Percentiles rank a stretch among this genome's conserved stretches.
These are phyloP conservation scores for Cynoglossus semilaevis DNA, from an alignment of 2,113 vertebrate genomes.

Conservation along the genomic window DNA sequence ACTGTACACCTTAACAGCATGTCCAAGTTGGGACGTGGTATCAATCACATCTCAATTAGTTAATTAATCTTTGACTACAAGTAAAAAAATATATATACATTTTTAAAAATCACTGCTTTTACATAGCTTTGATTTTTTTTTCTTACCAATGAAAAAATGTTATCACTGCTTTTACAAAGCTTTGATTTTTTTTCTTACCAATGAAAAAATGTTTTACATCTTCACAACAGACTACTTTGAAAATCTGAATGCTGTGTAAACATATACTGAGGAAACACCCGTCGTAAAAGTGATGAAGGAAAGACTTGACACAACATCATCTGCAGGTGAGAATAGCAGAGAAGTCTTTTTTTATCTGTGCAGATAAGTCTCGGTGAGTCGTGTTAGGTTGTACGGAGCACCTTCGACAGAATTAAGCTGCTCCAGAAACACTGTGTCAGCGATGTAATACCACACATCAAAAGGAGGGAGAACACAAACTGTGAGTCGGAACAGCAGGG, in stretches of 20 bases:
- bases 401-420: conserved; percentile 1
- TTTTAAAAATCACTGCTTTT: too few relatives aligned
- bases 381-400: neutral
- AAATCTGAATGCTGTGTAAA: too few relatives aligned
- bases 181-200: too few relatives aligned
- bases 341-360: conserved; percentile 3
- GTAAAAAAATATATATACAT: too few relatives aligned
- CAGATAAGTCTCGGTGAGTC: neutral
- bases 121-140: too few relatives aligned
- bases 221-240: conserved; percentile 18
- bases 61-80: too few relatives aligned
- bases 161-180: neutral
- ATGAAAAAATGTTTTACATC: too few relatives aligned
- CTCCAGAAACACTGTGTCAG: conserved; percentile 1
- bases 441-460: conserved; percentile 39
- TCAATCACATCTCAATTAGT: too few relatives aligned
- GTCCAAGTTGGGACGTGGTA: neutral
- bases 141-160: neutral
- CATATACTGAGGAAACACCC: neutral
- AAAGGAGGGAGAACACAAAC: conserved; percentile 61
- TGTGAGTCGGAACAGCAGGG: conserved; percentile 38
- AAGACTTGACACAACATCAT: conserved; percentile 14
- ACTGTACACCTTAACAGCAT: neutral
- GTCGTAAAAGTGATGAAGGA: conserved; percentile 6
- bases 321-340: neutral